A percentile compares a stretch with the other conserved stretches of the same genome.
Conservation (phyloP, 2,888 invertebrate species). For the Spodoptera exigua region DNA sequence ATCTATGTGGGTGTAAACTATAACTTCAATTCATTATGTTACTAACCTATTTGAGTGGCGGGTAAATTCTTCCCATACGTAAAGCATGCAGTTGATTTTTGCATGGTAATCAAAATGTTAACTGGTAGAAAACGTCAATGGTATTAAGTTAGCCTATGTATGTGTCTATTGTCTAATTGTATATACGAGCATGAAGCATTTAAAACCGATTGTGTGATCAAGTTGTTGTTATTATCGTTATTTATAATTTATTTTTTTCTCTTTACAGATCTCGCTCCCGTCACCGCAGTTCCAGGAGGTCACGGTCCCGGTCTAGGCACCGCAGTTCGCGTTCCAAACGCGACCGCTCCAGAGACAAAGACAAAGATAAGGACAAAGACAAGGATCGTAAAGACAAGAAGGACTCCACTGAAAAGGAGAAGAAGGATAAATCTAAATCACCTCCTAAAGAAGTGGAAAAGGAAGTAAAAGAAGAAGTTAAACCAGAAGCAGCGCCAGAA, state of each 20-base stretch:
- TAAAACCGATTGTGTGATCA: too few relatives aligned
- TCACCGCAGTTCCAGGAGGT: slow-evolving; percentile 89
- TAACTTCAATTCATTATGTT: too few relatives aligned
- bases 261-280: slow-evolving; percentile 85
- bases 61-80: too few relatives aligned
- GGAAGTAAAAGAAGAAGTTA: slow-evolving; percentile 74
- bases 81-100: too few relatives aligned
- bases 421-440: slow-evolving; percentile 77
- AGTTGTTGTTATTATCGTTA: not conserved
- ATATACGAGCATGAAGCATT: too few relatives aligned
- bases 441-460: slow-evolving; percentile 72
- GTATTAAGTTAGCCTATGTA: too few relatives aligned
- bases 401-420: slow-evolving; percentile 70
- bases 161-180: too few relatives aligned
- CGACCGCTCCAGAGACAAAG: slow-evolving; percentile 79
- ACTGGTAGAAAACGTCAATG: too few relatives aligned
- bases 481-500: slow-evolving; percentile 68
- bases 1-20: too few relatives aligned
- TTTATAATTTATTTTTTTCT: slow-evolving; percentile 11
- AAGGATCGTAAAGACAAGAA: slow-evolving; percentile 75
- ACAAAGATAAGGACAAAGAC: slow-evolving; percentile 60
- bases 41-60: too few relatives aligned
- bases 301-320: slow-evolving; percentile 86
- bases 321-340: slow-evolving; percentile 88
- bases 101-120: too few relatives aligned